Conservation (phyloP, 2,797 vertebrate species). For the Furcifer pardalis region DNA sequence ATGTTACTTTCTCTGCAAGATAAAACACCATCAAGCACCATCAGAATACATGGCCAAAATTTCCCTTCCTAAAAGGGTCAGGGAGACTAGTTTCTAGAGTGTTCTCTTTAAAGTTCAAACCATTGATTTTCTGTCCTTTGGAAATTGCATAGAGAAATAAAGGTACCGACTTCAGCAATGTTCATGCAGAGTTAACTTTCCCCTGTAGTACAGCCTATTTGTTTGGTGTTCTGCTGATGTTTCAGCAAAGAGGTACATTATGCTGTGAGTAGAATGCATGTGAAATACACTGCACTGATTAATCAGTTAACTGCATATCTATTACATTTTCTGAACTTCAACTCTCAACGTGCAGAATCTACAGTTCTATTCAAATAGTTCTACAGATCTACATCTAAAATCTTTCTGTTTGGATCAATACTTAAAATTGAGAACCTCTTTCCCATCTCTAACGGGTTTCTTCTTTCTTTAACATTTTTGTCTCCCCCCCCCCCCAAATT, state of each 20-base stretch:
- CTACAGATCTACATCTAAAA: background rate
- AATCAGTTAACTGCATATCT: background rate
- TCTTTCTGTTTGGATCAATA: background rate
- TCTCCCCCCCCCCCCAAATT: background rate
- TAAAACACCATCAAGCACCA: background rate
- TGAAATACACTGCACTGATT: slow-evolving; percentile 9
- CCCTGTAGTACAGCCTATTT: background rate
- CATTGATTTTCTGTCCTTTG: slow-evolving; percentile 16
- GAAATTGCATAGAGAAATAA: slow-evolving; percentile 4
- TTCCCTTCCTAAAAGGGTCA: background rate
- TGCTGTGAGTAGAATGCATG: accelerated
- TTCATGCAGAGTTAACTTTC: slow-evolving; percentile 36
- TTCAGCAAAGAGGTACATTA: background rate
- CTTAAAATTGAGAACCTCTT: background rate
- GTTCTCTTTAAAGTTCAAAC: slow-evolving; percentile 17
- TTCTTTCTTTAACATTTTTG: background rate
- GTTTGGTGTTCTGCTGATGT: slow-evolving; percentile 9
- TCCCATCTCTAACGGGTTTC: background rate
- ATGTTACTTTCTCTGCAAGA: background rate
- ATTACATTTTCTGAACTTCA: background rate
- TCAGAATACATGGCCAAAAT: background rate
- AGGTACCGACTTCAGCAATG: slow-evolving; percentile 15
- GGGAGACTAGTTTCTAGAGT: background rate
- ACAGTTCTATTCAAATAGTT: background rate
- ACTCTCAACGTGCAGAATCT: background rate